These are phyloP conservation scores for Clanis bilineata DNA, from an alignment of 2,888 invertebrate species.

Conservation along the genomic window DNA sequence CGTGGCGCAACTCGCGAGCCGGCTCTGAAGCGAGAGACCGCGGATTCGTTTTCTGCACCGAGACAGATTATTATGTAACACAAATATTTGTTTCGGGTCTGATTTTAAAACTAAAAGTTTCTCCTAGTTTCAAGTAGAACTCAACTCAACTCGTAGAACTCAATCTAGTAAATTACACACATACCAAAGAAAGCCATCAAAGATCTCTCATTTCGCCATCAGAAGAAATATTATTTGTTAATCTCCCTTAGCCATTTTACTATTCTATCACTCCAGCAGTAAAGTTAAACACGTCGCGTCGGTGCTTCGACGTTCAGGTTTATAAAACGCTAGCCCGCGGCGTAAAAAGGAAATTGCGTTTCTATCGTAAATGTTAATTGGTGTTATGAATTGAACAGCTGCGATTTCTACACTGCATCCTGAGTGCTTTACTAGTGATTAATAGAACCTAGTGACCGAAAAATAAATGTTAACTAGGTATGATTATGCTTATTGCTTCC, in stretches of 20 bases:
- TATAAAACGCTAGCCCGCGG: slow-evolving; percentile 35
- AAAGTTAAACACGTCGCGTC: not conserved
- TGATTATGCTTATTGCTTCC: not conserved
- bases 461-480: not conserved
- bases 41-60: no score
- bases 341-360: slow-evolving; percentile 54
- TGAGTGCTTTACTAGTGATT: slow-evolving; percentile 23
- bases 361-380: slow-evolving; percentile 55
- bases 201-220: no score
- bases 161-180: no score
- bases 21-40: no score
- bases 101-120: no score
- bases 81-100: no score
- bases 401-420: slow-evolving; percentile 46
- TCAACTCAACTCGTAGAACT: no score
- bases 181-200: no score
- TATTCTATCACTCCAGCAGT: not conserved
- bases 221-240: not conserved
- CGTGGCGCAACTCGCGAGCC: no score
- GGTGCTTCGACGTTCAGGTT: slow-evolving; percentile 24
- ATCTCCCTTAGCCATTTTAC: not conserved
- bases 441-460: not conserved
- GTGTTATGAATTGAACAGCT: slow-evolving; percentile 38
- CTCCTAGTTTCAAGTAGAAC: no score
- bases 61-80: no score